Evolutionary conservation across 1,140 invertebrate genomes (phyloP), one percentile per base, ranked within the genome.

Genomic region (Eubasilissa regina): DNA sequence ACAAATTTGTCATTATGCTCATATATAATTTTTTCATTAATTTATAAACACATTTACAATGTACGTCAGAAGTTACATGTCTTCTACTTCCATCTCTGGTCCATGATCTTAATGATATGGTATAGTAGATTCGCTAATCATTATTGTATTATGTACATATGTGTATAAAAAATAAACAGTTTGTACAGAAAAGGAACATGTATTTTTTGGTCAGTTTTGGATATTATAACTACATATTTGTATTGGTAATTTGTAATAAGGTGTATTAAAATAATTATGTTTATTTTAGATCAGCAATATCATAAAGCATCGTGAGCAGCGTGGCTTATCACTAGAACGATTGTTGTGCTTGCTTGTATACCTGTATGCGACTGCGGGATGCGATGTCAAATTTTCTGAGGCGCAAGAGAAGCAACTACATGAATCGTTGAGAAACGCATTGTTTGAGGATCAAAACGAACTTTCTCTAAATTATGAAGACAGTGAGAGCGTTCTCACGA

Each of bases 321-420:
- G 89, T 74, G 89, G 89, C 56, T 83, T 93, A 0, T 85, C 90
- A 0, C 85, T 93, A 66, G 92, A 93, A 78, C 91, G 91, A 84
- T 86, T 94, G 3, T 84, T 94, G 4, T 88, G 90, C 6, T 84
- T 94, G 11, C 84, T 93, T 8, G 88, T 93, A 17, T 88, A 92
- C 83, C 85, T 93, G n/a, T 93, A 92, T 82, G 91, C 93, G 1
- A 84, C 94, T 1, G 89, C 87, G 77, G 93, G 92, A 3, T 90
- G 87, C 0, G 90, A 92, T 79, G 89, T 92, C 19, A 85, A 86
- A 6, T 92, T 93, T 84, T 86, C 90, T 10, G 80, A 85, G 9
- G 85, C 89, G 43, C 90, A 92, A 84, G 91, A 92, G 84, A 88
- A 89, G n/a, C 89, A 86, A 17, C 83, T 92, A 0, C 85, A 86